phyloP scores from a whole-genome alignment of 2,888 invertebrate genomes.

The Deilephila porcellus region DNA sequence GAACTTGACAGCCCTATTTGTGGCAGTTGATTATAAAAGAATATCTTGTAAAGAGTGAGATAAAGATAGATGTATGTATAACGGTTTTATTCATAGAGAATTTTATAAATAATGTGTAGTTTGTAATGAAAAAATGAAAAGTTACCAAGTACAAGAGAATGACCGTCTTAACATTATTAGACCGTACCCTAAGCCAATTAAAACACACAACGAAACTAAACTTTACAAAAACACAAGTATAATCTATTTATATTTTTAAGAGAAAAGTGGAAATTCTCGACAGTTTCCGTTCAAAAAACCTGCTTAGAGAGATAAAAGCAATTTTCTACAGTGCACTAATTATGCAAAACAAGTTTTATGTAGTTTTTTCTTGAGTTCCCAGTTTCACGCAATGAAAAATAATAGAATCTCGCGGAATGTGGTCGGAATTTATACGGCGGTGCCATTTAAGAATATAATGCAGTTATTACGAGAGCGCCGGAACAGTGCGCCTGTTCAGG shows the following conservation, averaged over 20 bases:
- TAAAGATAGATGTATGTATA: no score
- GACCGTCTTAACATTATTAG: background rate
- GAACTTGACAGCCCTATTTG: constrained; percentile 27
- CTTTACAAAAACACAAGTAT: background rate
- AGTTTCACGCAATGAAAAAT: constrained; percentile 24
- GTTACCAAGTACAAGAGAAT: background rate
- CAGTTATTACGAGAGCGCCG: background rate
- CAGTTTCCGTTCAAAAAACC: constrained; percentile 6
- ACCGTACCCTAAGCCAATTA: background rate
- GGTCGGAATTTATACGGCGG: background rate
- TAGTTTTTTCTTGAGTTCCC: constrained; percentile 14
- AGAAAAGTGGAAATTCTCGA: constrained; percentile 2
- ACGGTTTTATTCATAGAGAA: no score
- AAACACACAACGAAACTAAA: background rate
- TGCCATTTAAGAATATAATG: background rate
- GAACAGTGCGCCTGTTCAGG: background rate
- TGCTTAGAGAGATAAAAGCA: constrained; percentile 23
- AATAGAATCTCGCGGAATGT: constrained; percentile 6
- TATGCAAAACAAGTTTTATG: constrained; percentile 25
- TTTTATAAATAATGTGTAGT: no score
- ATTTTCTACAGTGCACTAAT: constrained; percentile 27
- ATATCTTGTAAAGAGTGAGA: no score
- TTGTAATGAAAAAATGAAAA: background rate
- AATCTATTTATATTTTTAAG: background rate
- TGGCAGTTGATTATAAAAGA: constrained; percentile 4